These are phyloP conservation scores for Merops nubicus DNA, from an alignment of 2,113 vertebrate genomes.

Conservation along the genomic window DNA sequence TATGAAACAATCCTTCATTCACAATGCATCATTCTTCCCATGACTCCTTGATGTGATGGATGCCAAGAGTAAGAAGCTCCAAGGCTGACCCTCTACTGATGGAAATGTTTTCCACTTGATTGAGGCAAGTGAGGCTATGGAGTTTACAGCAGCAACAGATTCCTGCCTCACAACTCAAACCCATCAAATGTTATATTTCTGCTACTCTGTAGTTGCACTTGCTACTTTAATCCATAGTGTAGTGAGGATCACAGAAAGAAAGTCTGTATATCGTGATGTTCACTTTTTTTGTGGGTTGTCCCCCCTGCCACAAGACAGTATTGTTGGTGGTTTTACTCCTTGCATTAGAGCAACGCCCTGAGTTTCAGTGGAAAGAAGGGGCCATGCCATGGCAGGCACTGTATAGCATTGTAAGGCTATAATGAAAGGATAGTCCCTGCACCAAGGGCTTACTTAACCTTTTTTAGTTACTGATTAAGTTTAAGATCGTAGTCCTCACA, in stretches of 20 bases:
- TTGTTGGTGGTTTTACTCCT: background rate
- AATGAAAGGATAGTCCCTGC: background rate
- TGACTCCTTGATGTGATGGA: background rate
- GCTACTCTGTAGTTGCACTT: background rate
- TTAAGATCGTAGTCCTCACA: background rate
- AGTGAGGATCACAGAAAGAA: background rate
- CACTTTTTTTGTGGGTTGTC: accelerated
- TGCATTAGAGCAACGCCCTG: background rate
- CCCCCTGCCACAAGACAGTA: background rate
- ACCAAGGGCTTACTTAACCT: background rate
- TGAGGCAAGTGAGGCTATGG: background rate
- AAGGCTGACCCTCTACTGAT: background rate
- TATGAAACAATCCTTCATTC: background rate
- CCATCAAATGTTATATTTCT: background rate
- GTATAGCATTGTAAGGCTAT: background rate
- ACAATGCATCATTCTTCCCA: background rate
- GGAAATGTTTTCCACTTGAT: background rate
- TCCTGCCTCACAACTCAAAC: background rate
- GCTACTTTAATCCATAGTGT: background rate
- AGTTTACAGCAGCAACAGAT: background rate
- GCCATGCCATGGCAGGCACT: background rate
- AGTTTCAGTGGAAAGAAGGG: background rate
- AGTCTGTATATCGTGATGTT: background rate
- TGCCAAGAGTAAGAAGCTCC: background rate
- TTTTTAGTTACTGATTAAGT: background rate